phyloP scores from a whole-genome alignment of 2,113 vertebrate species.

The Sinocyclocheilus grahami region DNA sequence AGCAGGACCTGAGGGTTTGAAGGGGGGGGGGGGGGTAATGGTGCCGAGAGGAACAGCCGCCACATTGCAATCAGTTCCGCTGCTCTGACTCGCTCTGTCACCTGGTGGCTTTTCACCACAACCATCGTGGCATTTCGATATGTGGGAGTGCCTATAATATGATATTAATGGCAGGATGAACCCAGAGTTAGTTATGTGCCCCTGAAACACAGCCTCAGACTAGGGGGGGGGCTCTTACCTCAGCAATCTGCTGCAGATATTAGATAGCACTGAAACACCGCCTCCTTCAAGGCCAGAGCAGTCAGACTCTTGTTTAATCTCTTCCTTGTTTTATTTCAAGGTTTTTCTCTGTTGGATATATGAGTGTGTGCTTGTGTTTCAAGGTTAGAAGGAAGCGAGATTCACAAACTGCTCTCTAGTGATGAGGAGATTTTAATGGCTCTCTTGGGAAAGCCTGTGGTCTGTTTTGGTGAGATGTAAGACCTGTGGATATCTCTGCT shows the following conservation, averaged over 20 bases:
- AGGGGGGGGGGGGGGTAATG: conserved; percentile 23
- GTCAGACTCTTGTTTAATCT: neutral
- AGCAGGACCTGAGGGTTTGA: conserved; percentile 51
- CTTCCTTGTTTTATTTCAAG: conserved; percentile 24
- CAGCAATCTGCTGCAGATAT: conserved; percentile 55
- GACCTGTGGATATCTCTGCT: conserved; percentile 32
- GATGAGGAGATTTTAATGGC: conserved; percentile 42
- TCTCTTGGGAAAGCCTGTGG: conserved; percentile 37
- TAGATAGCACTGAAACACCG: conserved; percentile 50
- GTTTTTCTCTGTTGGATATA: neutral
- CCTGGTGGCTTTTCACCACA: conserved; percentile 49
- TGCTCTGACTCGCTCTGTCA: conserved; percentile 61
- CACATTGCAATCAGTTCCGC: conserved; percentile 71
- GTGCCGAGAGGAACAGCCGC: conserved; percentile 6
- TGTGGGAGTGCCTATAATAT: conserved; percentile 64
- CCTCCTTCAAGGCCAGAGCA: conserved; percentile 23
- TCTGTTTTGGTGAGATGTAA: conserved; percentile 31
- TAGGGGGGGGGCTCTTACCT: conserved; percentile 26
- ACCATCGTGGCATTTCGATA: conserved; percentile 53
- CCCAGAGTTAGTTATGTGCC: conserved; percentile 70
- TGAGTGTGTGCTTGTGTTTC: neutral
- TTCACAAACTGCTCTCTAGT: conserved; percentile 50
- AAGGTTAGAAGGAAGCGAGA: conserved; percentile 19
- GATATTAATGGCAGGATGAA: conserved; percentile 72
- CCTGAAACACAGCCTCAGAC: conserved; percentile 60